phyloP scores from a whole-genome alignment of 2,888 invertebrate genomes.

The Drosophila merina region DNA sequence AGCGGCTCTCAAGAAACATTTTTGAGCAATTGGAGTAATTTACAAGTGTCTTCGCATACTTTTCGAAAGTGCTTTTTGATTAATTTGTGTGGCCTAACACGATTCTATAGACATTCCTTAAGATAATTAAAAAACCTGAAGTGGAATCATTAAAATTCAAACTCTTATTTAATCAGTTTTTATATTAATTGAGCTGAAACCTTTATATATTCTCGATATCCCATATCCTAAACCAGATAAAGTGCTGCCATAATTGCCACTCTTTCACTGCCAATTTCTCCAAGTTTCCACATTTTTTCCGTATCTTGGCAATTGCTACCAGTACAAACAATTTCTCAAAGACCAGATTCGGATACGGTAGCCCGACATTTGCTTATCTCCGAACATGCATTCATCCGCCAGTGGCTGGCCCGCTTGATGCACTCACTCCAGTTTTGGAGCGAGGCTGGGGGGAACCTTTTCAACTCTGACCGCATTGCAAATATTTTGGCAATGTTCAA shows the following conservation, averaged over 20 bases:
- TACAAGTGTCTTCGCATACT: constrained; percentile 1
- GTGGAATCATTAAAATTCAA: too few relatives aligned
- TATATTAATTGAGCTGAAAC: too few relatives aligned
- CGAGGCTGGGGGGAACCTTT: constrained; percentile 37
- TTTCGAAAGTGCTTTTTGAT: neutral
- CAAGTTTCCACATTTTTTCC: neutral
- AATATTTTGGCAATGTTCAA: constrained; percentile 57
- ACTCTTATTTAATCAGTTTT: too few relatives aligned
- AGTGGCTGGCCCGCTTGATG: constrained; percentile 11
- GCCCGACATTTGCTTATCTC: constrained; percentile 53
- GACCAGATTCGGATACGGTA: constrained; percentile 31
- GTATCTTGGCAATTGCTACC: constrained; percentile 26
- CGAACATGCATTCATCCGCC: constrained; percentile 48
- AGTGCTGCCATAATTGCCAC: neutral
- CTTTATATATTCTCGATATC: too few relatives aligned
- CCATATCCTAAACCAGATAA: neutral
- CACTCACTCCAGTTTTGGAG: constrained; percentile 22
- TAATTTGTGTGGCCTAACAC: neutral
- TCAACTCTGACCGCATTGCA: constrained; percentile 67
- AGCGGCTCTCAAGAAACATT: neutral
- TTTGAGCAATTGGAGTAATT: neutral
- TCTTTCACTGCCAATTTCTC: neutral
- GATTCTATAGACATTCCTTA: neutral
- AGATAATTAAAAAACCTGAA: neutral
- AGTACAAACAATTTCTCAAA: constrained; percentile 24